phyloP scores from a whole-genome alignment of 2,797 vertebrate genomes.

The Gallinago solitaria region DNA sequence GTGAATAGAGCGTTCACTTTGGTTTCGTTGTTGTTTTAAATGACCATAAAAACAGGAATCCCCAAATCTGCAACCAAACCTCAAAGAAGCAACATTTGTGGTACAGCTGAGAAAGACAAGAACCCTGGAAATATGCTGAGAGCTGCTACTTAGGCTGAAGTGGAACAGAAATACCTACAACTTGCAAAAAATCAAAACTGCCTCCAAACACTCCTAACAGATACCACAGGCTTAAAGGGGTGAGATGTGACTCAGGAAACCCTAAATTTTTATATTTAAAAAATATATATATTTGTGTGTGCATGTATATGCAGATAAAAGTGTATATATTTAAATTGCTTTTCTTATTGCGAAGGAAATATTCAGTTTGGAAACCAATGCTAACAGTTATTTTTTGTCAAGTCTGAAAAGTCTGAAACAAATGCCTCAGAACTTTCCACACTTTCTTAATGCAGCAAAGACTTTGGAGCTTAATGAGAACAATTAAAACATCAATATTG shows the following conservation, averaged over 20 bases:
- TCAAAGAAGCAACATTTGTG: neutral
- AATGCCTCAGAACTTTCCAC: neutral
- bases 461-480: conserved; percentile 35
- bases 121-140: neutral
- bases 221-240: neutral
- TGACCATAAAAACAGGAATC: neutral
- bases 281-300: neutral
- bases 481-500: conserved; percentile 40
- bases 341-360: neutral
- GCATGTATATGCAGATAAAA: neutral
- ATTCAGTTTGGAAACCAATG: neutral
- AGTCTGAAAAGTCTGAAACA: neutral
- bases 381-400: neutral
- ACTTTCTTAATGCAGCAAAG: neutral
- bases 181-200: neutral
- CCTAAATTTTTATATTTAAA: neutral
- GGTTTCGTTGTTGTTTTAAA: no score
- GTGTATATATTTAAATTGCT: neutral
- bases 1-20: neutral
- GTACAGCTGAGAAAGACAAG: neutral
- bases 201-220: neutral
- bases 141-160: neutral
- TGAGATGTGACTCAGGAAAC: neutral
- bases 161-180: neutral
- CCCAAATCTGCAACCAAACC: neutral